Conservation (phyloP, 2,113 vertebrate genomes). For the Nycticryphes semicollaris region DNA sequence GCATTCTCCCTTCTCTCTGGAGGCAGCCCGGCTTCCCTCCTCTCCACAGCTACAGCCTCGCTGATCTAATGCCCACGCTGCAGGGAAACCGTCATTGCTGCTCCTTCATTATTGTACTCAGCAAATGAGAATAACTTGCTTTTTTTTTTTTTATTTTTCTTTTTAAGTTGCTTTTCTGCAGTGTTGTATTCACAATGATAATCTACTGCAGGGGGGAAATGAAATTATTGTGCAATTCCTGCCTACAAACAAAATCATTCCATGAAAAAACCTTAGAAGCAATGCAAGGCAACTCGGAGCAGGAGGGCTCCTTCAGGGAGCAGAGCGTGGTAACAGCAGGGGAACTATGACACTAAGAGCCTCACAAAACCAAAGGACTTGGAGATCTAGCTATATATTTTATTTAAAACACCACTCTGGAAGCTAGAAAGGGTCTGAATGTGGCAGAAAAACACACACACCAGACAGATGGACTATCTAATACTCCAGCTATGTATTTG, state of each 20-base stretch:
- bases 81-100: rapidly evolving
- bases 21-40: not conserved
- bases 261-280: too few species aligned
- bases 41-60: too few species aligned
- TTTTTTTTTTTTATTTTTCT: not conserved
- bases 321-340: rapidly evolving
- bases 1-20: not conserved
- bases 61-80: not conserved
- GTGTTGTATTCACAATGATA: not conserved
- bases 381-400: not conserved
- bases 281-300: too few species aligned
- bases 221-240: not conserved
- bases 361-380: too few species aligned
- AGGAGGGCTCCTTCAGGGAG: not conserved
- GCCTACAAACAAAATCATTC: not conserved
- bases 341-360: rapidly evolving
- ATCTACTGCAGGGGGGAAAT: not conserved
- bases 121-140: not conserved
- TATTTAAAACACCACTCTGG: not conserved
- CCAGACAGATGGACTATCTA: not conserved
- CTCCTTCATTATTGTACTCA: rapidly evolving
- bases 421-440: not conserved
- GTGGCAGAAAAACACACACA: not conserved
- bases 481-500: not conserved
- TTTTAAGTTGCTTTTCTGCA: not conserved